phyloP scores from a whole-genome alignment of 2,888 invertebrate genomes.

The Leptinotarsa haldemani region DNA sequence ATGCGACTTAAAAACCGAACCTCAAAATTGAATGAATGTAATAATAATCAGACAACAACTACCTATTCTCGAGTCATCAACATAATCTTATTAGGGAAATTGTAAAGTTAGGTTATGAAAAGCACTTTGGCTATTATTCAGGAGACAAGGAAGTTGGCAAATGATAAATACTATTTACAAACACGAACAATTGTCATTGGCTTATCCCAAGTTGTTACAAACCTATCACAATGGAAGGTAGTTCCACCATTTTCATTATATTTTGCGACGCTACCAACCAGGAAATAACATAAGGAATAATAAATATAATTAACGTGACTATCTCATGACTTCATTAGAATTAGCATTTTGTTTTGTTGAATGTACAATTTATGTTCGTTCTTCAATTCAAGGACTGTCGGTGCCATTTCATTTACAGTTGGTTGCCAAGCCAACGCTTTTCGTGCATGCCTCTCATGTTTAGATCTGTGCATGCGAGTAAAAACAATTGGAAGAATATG shows the following conservation, averaged over 20 bases:
- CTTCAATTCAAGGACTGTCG: neutral
- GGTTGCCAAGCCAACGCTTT: conserved; percentile 11
- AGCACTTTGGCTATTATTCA: neutral
- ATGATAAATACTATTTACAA: neutral
- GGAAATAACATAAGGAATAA: conserved; percentile 4
- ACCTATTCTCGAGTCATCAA: neutral
- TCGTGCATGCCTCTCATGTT: neutral
- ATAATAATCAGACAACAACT: too few relatives aligned
- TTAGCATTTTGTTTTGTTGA: conserved; percentile 17
- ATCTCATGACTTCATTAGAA: conserved; percentile 12
- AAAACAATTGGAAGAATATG: too few relatives aligned
- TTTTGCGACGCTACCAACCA: conserved; percentile 10
- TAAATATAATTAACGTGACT: conserved; percentile 14
- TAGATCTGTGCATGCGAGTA: neutral
- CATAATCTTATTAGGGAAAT: neutral
- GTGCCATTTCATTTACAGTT: conserved; percentile 9
- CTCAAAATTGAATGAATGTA: too few relatives aligned
- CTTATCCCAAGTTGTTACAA: neutral
- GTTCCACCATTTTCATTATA: neutral
- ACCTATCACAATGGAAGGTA: conserved; percentile 1
- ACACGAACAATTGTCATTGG: neutral
- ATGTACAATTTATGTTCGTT: conserved; percentile 1
- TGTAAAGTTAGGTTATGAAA: neutral
- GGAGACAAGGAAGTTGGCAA: neutral
- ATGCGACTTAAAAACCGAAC: too few relatives aligned